These are phyloP conservation scores for Meloidogyne floridensis DNA, from an alignment of 1,140 invertebrate genomes.

Conservation along the genomic window DNA sequence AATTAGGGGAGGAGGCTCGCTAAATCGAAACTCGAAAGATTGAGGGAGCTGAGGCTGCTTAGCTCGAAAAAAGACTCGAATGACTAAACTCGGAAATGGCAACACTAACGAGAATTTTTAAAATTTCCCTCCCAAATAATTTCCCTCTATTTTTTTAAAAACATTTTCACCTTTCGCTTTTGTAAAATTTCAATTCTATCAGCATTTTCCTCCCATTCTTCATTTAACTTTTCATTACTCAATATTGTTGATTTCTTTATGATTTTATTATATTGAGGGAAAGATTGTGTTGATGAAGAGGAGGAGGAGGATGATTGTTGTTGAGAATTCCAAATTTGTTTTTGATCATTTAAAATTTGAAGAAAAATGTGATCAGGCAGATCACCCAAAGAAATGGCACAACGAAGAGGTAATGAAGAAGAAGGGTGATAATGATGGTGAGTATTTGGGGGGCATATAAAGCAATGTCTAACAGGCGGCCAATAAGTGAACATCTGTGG, in stretches of 20 bases:
- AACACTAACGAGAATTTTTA: no score
- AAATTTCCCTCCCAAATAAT: no score
- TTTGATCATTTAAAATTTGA: background rate
- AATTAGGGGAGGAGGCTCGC: no score
- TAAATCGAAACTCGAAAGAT: no score
- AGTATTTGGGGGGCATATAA: background rate
- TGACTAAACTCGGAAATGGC: no score
- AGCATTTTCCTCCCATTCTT: background rate
- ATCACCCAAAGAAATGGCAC: conserved; percentile 5
- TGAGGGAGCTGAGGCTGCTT: no score
- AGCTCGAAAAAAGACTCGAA: no score
- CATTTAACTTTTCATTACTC: background rate
- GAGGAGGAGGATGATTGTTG: background rate
- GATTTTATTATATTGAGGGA: conserved; percentile 1
- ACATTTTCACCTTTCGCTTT: background rate
- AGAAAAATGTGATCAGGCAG: background rate
- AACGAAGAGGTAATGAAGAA: background rate
- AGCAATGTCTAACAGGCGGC: background rate
- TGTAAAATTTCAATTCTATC: background rate
- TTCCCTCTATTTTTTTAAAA: no score
- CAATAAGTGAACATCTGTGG: background rate
- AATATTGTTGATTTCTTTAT: background rate
- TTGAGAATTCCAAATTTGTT: background rate
- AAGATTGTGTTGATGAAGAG: conserved; percentile 1
- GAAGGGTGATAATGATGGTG: background rate